Conservation (phyloP, 2,797 vertebrate genomes). For the Microcaecilia unicolor region DNA sequence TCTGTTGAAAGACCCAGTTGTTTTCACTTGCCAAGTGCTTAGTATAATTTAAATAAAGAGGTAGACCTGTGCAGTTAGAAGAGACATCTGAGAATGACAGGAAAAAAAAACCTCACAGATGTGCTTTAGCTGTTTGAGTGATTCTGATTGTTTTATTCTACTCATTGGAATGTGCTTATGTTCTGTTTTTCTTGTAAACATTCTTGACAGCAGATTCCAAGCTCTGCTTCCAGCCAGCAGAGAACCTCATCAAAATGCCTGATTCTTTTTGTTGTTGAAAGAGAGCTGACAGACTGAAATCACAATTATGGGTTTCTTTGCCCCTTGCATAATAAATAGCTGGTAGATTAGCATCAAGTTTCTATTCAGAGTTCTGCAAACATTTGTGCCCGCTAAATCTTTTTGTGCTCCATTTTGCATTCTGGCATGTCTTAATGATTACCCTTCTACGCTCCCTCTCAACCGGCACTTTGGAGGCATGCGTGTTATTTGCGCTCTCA, state of each 20-base stretch:
- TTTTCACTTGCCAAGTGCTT: conserved; percentile 11
- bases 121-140: conserved; percentile 31
- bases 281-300: conserved; percentile 39
- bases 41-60: too few species aligned
- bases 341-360: conserved; percentile 63
- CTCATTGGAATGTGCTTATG: conserved; percentile 31
- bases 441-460: too few species aligned
- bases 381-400: conserved; percentile 42
- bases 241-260: conserved; percentile 46
- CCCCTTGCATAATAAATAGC: conserved; percentile 41
- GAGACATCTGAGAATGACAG: conserved; percentile 15
- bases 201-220: conserved; percentile 34
- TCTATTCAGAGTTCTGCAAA: conserved; percentile 55
- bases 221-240: conserved; percentile 27
- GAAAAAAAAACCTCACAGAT: conserved; percentile 6
- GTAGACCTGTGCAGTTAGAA: conserved; percentile 21
- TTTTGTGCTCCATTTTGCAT: conserved; percentile 40
- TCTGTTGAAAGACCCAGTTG: not conserved
- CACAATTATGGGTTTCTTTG: conserved; percentile 48
- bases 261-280: conserved; percentile 46
- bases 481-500: conserved; percentile 55
- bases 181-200: conserved; percentile 22
- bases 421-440: conserved; percentile 43
- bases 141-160: conserved; percentile 44
- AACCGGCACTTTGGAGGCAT: conserved; percentile 44